Evolutionary conservation across 92 coral and sea anemone genomes (phyloP), one percentile per base, ranked within the genome.

Genomic region (Muricea muricata): DNA sequence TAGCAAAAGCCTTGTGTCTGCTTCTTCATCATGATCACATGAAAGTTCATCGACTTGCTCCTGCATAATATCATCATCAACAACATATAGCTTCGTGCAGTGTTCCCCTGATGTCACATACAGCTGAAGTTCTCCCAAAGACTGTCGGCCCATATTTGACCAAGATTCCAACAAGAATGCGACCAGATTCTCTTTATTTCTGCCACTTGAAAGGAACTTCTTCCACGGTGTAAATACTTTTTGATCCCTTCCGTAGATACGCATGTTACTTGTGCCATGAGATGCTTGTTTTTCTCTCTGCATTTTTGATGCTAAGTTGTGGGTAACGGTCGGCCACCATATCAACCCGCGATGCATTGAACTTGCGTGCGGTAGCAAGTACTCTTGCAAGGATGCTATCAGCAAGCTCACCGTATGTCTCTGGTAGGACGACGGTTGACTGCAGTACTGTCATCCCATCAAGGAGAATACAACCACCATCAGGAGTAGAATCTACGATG

Each of bases 301-400:
- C 65, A 21, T 60, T 75, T 54, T 75, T 75, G 25, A 75, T 75
- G 81, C 81, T 50, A 11, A 7, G 81, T 37, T 15, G 18, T 12
- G 81, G 81, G 55, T 88, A 91, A 56, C 79, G 83, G 42, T 91
- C 90, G n/a, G 85, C 85, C 33, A 91, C 92, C 52, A 85, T 68
- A 60, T 91, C 94, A n/a, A 91, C 75, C n/a, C 90, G 75, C 3
- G 81, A 75, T 37, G 81, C 81, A 1, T 75, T 75, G 46, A 75
- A 75, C 24, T 75, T 75, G 81, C 81, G 66, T 13, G 81, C 81
- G 20, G 54, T 37, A 54, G 81, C 65, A 23, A 75, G 66, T 75
- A 75, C 34, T 75, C 81, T 75, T 4, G 28, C 65, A 75, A 75
- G 81, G 31, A 75, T 75, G 31, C 23, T 67, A 0, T 75, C 30